phyloP scores from a whole-genome alignment of 2,113 vertebrate species.

The Oceanodroma tethys region DNA sequence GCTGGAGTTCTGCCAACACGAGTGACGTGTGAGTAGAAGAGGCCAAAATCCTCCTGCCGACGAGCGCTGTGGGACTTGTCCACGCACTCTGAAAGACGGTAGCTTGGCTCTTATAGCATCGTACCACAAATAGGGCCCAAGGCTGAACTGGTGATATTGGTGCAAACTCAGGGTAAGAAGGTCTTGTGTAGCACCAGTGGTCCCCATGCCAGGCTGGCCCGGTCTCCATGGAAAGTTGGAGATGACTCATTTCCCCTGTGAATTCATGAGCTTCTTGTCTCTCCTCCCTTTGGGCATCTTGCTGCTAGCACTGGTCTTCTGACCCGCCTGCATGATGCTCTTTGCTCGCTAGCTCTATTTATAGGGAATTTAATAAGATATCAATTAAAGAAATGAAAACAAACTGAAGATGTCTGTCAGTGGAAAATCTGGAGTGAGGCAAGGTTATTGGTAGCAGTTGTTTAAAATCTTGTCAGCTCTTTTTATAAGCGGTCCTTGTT shows the following conservation, averaged over 20 bases:
- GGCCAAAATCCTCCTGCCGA: neutral
- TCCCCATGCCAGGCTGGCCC: neutral
- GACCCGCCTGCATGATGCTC: neutral
- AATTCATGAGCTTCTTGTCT: neutral
- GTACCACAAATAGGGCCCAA: neutral
- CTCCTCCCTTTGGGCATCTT: neutral
- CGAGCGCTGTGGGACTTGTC: neutral
- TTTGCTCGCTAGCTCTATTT: neutral
- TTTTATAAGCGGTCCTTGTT: neutral
- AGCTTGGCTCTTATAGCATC: neutral
- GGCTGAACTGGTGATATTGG: neutral
- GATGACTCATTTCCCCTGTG: neutral
- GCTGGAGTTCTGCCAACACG: neutral
- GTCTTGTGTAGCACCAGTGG: neutral
- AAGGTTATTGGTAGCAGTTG: neutral
- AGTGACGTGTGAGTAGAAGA: conserved; percentile 5
- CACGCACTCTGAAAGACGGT: neutral
- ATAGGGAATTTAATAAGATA: conserved; percentile 5
- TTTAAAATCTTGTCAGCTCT: neutral
- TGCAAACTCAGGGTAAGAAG: neutral
- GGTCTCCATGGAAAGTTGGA: neutral
- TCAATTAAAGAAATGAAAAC: conserved; percentile 34
- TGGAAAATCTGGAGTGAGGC: neutral
- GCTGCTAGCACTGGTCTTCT: neutral
- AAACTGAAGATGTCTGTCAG: neutral